Base-by-base conservation (phyloP, 1,140 invertebrate genomes). In the Achatina immaculata region DNA sequence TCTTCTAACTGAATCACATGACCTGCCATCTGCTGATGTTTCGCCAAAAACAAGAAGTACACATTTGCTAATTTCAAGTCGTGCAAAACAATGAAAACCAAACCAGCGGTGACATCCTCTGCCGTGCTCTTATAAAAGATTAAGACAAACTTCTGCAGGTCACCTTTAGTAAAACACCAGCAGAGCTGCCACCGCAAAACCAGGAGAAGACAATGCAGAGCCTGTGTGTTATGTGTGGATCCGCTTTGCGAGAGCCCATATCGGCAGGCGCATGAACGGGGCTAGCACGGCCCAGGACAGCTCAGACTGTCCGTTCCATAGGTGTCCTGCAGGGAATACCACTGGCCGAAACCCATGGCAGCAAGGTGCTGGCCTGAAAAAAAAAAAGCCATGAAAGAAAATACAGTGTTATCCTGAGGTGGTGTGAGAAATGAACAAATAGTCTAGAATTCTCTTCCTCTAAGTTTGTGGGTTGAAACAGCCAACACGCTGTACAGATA, bases 331-430 rank as follows among this genome's bases (percentile, higher is more conserved):
- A 84, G 74, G 1, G 81, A 82, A 28, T 78, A 81, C 83, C 83
- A 84, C 75, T 81, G 83, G 21, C 83, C 83, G 71, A 82, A 84
- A 42, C 83, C 81, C 48, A 81, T 78, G 58, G 75, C 66, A 51
- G 62, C 69, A 51, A 84, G 58, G 75, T 84, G 83, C 31, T 78
- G 73, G 58, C 78, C 78, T 80, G 78, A 34, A 72, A 66, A 21
- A 28, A 40, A 36, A 19, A 38, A n/a, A n/a, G n/a, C n/a, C n/a
- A n/a, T 66, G 31, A 66, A 66, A 71, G 21, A 71, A 7, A 71
- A 71, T 38, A n/a, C n/a, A n/a, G n/a, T n/a, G n/a, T n/a, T n/a
- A n/a, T 55, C n/a, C 14, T 14, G 14, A n/a, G 51, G 51, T n/a
- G n/a, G 14, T 16, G 51, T 55, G n/a, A 16, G n/a, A 55, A 14